Evolutionary conservation across 2,888 invertebrate genomes (phyloP).

Genomic region (Orchesella flavescens): DNA sequence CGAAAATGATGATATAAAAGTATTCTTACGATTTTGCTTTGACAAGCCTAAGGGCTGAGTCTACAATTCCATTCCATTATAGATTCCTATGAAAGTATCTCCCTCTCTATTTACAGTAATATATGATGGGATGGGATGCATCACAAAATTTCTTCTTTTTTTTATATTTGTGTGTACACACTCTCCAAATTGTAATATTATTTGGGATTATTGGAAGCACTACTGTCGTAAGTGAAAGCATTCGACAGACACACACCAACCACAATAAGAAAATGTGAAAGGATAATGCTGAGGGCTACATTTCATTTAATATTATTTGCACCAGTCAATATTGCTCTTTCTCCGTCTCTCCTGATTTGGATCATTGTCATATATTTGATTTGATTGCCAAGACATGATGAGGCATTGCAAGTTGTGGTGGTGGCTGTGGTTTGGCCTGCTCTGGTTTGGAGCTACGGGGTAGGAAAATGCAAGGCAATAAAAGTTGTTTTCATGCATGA

Average conservation of each 20-base stretch:
- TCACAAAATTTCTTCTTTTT: slow-evolving; percentile 9
- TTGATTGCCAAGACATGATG: slow-evolving; percentile 62
- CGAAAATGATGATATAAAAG: background rate
- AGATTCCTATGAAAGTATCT: too few relatives aligned
- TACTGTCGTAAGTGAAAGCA: too few relatives aligned
- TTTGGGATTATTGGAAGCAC: slow-evolving; percentile 21
- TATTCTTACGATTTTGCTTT: slow-evolving; percentile 19
- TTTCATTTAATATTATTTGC: slow-evolving; percentile 53
- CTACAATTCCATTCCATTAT: too few relatives aligned
- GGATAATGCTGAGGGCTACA: slow-evolving; percentile 46
- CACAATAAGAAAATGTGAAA: slow-evolving; percentile 8
- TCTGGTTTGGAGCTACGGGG: background rate
- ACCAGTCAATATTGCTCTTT: slow-evolving; percentile 63
- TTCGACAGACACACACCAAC: slow-evolving; percentile 1
- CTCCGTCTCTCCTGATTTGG: slow-evolving; percentile 22
- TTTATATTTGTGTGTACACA: slow-evolving; percentile 45
- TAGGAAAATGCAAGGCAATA: slow-evolving; percentile 12
- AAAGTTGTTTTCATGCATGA: slow-evolving; percentile 18
- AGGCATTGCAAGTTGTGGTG: background rate
- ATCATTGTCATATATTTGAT: slow-evolving; percentile 56
- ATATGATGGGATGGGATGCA: background rate
- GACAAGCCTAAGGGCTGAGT: background rate
- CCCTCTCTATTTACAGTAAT: too few relatives aligned
- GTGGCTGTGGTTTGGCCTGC: too few relatives aligned
- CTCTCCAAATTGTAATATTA: slow-evolving; percentile 49